phyloP scores from a whole-genome alignment of 2,888 invertebrate species.

The Scaptomyza polygonia region DNA sequence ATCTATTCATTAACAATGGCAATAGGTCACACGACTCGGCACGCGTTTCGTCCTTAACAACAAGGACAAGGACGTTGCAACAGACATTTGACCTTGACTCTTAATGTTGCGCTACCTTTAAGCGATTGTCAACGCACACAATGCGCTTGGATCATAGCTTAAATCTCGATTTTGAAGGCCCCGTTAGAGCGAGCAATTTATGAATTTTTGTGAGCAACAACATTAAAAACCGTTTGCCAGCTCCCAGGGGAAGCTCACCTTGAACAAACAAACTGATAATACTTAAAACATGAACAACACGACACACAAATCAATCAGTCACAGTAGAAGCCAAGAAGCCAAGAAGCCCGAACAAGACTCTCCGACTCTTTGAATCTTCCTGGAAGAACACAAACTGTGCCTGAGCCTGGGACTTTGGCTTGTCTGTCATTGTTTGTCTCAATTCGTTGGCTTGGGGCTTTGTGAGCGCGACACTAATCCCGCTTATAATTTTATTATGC shows the following conservation, averaged over 20 bases:
- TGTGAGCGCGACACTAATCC: slow-evolving; percentile 74
- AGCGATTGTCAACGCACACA: slow-evolving; percentile 20
- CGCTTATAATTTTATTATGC: slow-evolving; percentile 76
- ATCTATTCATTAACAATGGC: slow-evolving; percentile 18
- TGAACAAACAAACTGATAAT: slow-evolving; percentile 23
- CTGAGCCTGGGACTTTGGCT: background rate
- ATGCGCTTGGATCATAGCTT: slow-evolving; percentile 3
- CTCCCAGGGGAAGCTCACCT: slow-evolving; percentile 56
- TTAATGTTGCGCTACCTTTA: slow-evolving; percentile 18
- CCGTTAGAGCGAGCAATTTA: slow-evolving; percentile 48
- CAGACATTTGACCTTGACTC: slow-evolving; percentile 36
- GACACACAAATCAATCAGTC: slow-evolving; percentile 76
- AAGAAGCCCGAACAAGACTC: slow-evolving; percentile 3
- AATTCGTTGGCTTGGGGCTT: slow-evolving; percentile 59
- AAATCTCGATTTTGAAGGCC: slow-evolving; percentile 25
- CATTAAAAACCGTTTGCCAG: slow-evolving; percentile 11
- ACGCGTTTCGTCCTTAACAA: slow-evolving; percentile 19
- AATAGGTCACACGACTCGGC: slow-evolving; percentile 49
- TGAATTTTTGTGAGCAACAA: slow-evolving; percentile 42
- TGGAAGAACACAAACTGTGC: slow-evolving; percentile 45
- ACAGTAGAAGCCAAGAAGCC: slow-evolving; percentile 61
- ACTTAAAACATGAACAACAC: slow-evolving; percentile 20
- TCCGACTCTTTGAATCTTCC: slow-evolving; percentile 31
- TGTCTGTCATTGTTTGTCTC: slow-evolving; percentile 77
- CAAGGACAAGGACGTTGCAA: slow-evolving; percentile 43